Base-by-base conservation (phyloP, 2,888 invertebrate genomes). In the Serripes groenlandicus region DNA sequence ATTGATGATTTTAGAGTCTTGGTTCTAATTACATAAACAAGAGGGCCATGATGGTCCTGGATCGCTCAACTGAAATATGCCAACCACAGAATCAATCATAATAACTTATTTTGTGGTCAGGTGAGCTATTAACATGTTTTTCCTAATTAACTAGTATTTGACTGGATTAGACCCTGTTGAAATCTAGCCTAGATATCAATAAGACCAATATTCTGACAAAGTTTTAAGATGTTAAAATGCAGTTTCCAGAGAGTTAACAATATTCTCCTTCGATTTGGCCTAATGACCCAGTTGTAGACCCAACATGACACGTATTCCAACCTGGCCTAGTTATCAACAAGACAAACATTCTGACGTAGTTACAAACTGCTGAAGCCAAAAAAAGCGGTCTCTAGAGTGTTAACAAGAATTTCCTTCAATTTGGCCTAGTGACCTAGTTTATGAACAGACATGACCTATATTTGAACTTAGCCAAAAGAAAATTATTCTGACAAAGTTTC, bases 31-130 rank as follows among this genome's bases (percentile, higher is more conserved):
- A 56, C 15, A 23, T 23, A 15, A 62, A 62, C 62, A 28, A 28
- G 30, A 62, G 62, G 62, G 30, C 62, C 62, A 54, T 54, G 30
- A 32, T 62, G 62, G 62, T 28, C 32, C 30, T 30, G 23, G 26
- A 28, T 62, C 30, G 18, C 28, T 56, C n/a, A 56, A 7, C 21
- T 56, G 9, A 56, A 26, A 23, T n/a, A 56, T 56, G 5, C 56
- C n/a, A 7, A 56, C 21, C n/a, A 23, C 5, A 15, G 7, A 7
- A 15, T n/a, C 5, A 26, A n/a, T 56, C 56, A 56, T 7, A 15
- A 15, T 7, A 23, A n/a, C 26, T 11, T 11, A 42, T 11, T 11
- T 11, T 42, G 42, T 42, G 42, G 42, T 15, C 42, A 11, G 9
- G 42, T 11, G 42, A 11, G 42, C 42, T 15, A 7, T 42, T 11